Conservation (phyloP, 2,113 vertebrate species). For the Aspiorhynchus laticeps region DNA sequence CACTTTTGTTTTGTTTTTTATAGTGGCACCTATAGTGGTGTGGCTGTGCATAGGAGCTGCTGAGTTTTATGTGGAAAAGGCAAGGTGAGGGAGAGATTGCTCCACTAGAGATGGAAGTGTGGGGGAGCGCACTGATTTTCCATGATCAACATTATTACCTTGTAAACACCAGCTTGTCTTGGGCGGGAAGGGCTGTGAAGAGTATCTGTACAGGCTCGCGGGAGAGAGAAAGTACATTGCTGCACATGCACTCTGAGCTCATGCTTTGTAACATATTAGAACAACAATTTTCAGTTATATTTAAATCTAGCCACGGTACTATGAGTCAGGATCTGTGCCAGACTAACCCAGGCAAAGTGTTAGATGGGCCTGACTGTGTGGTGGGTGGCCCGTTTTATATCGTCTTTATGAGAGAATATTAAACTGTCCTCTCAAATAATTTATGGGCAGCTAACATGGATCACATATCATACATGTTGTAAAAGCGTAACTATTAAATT, state of each 20-base stretch:
- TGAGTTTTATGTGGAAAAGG: constrained; percentile 55
- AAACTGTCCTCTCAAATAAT: constrained; percentile 35
- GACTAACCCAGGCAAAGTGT: constrained; percentile 14
- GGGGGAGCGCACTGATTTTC: constrained; percentile 51
- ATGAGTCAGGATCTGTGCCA: constrained; percentile 21
- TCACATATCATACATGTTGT: constrained; percentile 31
- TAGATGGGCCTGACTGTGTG: not conserved
- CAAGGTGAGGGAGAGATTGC: constrained; percentile 44
- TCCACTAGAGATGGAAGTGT: constrained; percentile 42
- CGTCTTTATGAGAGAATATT: constrained; percentile 39
- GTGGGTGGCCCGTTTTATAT: constrained; percentile 29
- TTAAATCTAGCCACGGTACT: not conserved
- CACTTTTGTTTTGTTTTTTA: not conserved
- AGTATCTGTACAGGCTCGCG: constrained; percentile 14
- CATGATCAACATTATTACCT: constrained; percentile 59
- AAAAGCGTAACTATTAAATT: constrained; percentile 33
- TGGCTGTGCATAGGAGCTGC: constrained; percentile 9
- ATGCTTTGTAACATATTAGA: not conserved
- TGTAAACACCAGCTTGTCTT: constrained; percentile 55
- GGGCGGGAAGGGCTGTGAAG: constrained; percentile 35
- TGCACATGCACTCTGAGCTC: constrained; percentile 14
- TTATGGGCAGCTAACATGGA: constrained; percentile 13
- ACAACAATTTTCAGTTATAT: not conserved
- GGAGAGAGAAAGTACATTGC: constrained; percentile 34
- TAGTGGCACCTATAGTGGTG: constrained; percentile 25